Conservation (phyloP, 2,888 invertebrate species). For the Amblyjoppa proteus region DNA sequence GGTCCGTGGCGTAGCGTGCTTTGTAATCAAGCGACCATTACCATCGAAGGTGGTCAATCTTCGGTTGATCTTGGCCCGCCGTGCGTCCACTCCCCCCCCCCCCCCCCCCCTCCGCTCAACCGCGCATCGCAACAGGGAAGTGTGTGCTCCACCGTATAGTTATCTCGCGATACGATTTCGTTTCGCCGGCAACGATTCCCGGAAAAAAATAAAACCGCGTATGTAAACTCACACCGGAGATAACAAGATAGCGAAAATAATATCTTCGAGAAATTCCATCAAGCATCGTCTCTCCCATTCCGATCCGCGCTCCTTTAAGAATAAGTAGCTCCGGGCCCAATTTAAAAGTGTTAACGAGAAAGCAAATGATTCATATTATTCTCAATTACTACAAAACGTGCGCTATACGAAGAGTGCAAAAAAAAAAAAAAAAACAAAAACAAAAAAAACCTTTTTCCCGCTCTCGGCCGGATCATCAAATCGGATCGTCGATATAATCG, state of each 20-base stretch:
- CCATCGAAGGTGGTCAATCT: conserved; percentile 84
- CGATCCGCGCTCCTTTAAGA: neutral
- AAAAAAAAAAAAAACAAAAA: conserved; percentile 18
- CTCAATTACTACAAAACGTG: conserved; percentile 49
- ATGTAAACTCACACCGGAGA: conserved; percentile 42
- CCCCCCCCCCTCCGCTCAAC: conserved; percentile 20
- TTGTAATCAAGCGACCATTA: conserved; percentile 83
- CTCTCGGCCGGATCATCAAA: conserved; percentile 36
- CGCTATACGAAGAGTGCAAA: conserved; percentile 7
- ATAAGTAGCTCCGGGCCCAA: conserved; percentile 36
- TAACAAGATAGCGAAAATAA: conserved; percentile 49
- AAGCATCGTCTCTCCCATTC: neutral
- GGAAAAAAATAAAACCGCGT: conserved; percentile 16
- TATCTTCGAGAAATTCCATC: conserved; percentile 26
- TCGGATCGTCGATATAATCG: conserved; percentile 53
- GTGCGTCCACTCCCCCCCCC: conserved; percentile 53
- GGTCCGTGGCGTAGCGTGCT: conserved; percentile 80
- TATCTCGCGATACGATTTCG: conserved; percentile 31
- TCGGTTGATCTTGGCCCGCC: conserved; percentile 71
- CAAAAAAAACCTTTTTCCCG: conserved; percentile 6
- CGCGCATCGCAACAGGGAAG: conserved; percentile 4
- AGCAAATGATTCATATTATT: conserved; percentile 62
- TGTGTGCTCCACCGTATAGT: conserved; percentile 21
- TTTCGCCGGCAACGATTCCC: conserved; percentile 28
- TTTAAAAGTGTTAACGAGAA: conserved; percentile 63